Evolutionary conservation across 2,113 vertebrate genomes (phyloP), one percentile per base, ranked within the genome.

Genomic region (Empidonax traillii): DNA sequence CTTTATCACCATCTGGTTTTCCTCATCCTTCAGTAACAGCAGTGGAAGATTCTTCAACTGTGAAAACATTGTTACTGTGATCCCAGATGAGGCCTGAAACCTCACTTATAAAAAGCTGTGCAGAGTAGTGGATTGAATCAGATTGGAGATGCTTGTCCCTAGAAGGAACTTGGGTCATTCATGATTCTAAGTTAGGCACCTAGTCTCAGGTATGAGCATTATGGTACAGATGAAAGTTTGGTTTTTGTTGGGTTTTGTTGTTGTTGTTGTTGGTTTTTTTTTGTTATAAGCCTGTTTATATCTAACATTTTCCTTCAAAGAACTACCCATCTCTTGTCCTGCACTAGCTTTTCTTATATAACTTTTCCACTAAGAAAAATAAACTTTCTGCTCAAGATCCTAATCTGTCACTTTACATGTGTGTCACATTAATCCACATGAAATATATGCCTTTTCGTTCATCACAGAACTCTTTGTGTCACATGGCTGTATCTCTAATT

Each of bases 61-160:
- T 2, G 1, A 63, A 78, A 80, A 31, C 11, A 12, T 33, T 53
- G 6, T 31, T 81, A 6, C 9, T 28, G n/a, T 51, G 19, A 65
- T 46, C 14, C 8, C 14, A 51, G 14, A 4, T 51, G 6, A 78
- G 33, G 52, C 28, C 8, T 5, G 8, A 69, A 19, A 30, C 4
- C 5, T 87, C 14, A 3, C 7, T 53, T 52, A 68, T 2, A 14
- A 10, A 58, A 20, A 62, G 5, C 7, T 62, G 12, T 0, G 2
- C 47, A 85, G 4, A 62, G 7, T 4, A 21, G 13, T 22, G 25
- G 8, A 37, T 30, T 80, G 17, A 61, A 49, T 61, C 23, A 53
- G 14, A 69, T 22, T 65, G 51, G 21, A 89, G 23, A 9, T 55
- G 4, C 5, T 46, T 53, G 2, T 23, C 51, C 82, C 24, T 53